Evolutionary conservation across 1,140 invertebrate genomes (phyloP), one percentile per base, ranked within the genome.

Genomic region (Caligus rogercresseyi): DNA sequence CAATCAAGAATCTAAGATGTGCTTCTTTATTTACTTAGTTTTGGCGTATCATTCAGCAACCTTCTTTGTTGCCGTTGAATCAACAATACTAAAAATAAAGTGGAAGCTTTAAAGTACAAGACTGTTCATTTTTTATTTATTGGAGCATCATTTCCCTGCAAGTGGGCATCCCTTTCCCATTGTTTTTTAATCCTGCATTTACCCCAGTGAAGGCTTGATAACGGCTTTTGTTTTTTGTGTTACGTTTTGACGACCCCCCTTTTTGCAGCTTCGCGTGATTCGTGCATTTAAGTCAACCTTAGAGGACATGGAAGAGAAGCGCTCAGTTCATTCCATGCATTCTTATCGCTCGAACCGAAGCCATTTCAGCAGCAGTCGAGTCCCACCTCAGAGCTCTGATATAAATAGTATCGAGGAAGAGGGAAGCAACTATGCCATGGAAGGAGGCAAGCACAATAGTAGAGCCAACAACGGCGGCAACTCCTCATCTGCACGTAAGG

Each of bases 241-340:
- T n/a, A 2, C 52, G 21, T 63, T 64, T 63, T 63, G n/a, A 31
- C n/a, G 7, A 20, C 16, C 25, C 23, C 53, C 52, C 58, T 53
- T 81, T 81, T 89, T 89, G 80, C 89, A 98, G 94, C 86, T 98
- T 80, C 89, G 95, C 79, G 95, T 98, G 79, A 94, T 98, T 79
- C 88, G 93, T 81, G 95, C 94, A 74, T 99, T 99, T 89, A 95
- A 92, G 81, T 96, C 91, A 72, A 96, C 88, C 73, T 80, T 98
- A 81, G 95, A 98, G 83, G 95, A 98, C 79, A 81, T 98, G 79
- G 94, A 97, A 80, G 95, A 98, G 79, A 86, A 90, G 73, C 86
- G 90, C 76, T 93, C 91, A 77, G 83, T 94, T 75, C 90, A 94
- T 85, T 92, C 89, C 83, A 86, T 89, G 79, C 87, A 90, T 80